Evolutionary conservation across 2,113 vertebrate species (phyloP), one percentile per base, ranked within the genome.

Genomic region (Vicugna pacos): DNA sequence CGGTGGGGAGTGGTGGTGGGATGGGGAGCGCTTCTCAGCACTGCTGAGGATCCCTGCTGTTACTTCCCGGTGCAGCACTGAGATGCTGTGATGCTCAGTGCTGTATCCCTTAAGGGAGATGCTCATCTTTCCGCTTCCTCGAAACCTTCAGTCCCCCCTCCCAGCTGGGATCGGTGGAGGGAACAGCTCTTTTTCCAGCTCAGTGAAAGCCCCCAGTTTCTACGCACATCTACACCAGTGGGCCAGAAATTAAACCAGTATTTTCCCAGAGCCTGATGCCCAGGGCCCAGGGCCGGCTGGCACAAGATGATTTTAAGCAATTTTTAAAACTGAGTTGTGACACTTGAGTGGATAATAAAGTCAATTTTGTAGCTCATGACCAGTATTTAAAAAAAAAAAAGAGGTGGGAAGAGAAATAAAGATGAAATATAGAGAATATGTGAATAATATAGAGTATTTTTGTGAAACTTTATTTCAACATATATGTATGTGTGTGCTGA

Each of bases 11-110:
- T 42, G 38, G 38, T 5, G 38, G 38, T 42, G 56, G 64, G 70
- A 35, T 35, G 35, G 52, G n/a, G 12, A 2, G 38, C 17, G 0
- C 6, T 0, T 5, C 70, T 15, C 3, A 10, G 79, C 5, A 0
- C 38, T 20, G 1, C 13, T 16, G n/a, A 73, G 65, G n/a, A 20
- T 0, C 0, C 0, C 5, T n/a, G 48, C 24, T 73, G 8, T 62
- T 8, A 16, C 38, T 1, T 54, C 50, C 76, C 24, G 42, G 70
- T 52, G n/a, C 42, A 16, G 64, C 19, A 42, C 93, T 91, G 73
- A 62, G 54, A 8, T 42, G 38, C 38, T 42, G 38, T 54, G 54
- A 8, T 65, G 62, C 3, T 0, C 22, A 17, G 32, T 19, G n/a
- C 5, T 3, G 1, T 11, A 6, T 62, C 6, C 84, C 64, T 38